A percentile compares a stretch with the other conserved stretches of the same genome.
Conservation (phyloP, 2,113 vertebrate species). For the Rhinoderma darwinii region DNA sequence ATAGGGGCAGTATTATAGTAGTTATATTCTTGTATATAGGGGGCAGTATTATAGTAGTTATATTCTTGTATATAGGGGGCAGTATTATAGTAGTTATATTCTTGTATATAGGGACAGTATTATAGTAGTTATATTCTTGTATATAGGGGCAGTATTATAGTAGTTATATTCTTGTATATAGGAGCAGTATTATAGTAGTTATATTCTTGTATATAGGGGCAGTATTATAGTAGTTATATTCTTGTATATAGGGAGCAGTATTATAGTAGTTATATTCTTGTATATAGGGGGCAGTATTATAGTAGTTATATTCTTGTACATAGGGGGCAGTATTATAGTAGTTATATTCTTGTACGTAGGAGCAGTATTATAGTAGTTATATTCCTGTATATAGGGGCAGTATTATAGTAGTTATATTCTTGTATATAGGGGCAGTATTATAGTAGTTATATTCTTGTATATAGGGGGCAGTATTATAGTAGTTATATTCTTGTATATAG, state of each 20-base stretch:
- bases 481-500: constrained; percentile 12
- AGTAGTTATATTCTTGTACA: constrained; percentile 11
- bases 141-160: neutral
- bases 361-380: too few species aligned
- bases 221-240: neutral
- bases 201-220: too few species aligned
- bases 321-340: constrained; percentile 4
- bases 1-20: neutral
- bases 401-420: constrained; percentile 16
- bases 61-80: neutral
- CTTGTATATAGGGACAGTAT: too few species aligned
- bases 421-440: constrained; percentile 15
- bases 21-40: neutral
- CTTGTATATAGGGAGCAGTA: neutral
- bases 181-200: neutral
- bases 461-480: constrained; percentile 5
- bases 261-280: neutral
- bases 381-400: constrained; percentile 7
- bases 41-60: constrained; percentile 12
- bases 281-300: neutral
- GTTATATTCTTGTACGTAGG: too few species aligned
- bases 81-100: constrained; percentile 16
- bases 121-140: neutral
- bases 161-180: neutral
- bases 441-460: constrained; percentile 15